Base-by-base conservation (phyloP, 2,113 vertebrate genomes). In the Catharus bicknelli region DNA sequence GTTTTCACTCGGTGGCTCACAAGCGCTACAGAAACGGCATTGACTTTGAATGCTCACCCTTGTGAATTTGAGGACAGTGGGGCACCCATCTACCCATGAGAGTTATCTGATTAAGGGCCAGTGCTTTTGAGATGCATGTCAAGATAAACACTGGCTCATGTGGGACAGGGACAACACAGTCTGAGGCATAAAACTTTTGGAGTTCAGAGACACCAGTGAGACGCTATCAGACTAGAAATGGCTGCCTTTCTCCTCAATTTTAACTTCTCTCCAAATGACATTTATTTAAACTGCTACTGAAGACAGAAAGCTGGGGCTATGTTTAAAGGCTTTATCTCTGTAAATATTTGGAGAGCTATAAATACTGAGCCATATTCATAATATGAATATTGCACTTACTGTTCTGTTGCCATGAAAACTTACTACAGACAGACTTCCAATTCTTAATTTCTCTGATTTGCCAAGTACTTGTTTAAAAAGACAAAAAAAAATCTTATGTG, bases 331-430 rank as follows among this genome's bases (percentile, higher is more conserved):
- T 87, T 90, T 83, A 93, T 93, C 86, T 97, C 57, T 80, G 66
- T 95, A 93, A 96, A 96, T 91, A 95, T 93, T 95, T 96, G 90
- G 81, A 92, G 77, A 93, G 76, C 67, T 89, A 88, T 75, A 90
- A 91, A 91, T 77, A 87, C 59, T 72, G 67, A 87, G 62, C 53
- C n/a, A 68, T 86, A 95, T 86, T 90, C 64, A 74, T 83, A 88
- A 90, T 50, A 93, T 0, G 66, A 62, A 90, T 88, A 86, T 92
- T 91, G 77, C 79, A 86, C 78, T 94, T 74, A 70, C 68, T 68
- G 72, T 88, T 90, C 90, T 42, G 67, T 86, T 94, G 77, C 79
- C 80, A 84, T 66, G 38, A 94, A 92, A 90, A 86, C 90, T 68
- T 10, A 86, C 77, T 81, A 84, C 50, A 86, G 85, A 94, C 59